These are phyloP conservation scores for Orycteropus afer DNA, from an alignment of 2,113 vertebrate species.

Conservation along the genomic window DNA sequence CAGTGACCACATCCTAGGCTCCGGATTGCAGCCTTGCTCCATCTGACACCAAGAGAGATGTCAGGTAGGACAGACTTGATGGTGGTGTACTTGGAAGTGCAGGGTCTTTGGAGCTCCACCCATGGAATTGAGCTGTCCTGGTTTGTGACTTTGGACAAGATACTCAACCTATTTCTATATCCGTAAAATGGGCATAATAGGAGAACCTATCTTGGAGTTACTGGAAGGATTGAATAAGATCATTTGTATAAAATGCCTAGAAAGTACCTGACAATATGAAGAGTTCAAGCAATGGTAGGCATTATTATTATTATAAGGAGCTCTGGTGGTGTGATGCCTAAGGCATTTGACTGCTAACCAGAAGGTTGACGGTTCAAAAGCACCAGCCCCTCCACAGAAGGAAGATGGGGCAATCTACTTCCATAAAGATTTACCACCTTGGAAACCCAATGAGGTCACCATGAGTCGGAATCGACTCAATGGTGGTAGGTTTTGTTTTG, in stretches of 20 bases:
- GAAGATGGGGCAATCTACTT: too few species aligned
- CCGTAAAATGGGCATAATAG: neutral
- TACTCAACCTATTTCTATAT: neutral
- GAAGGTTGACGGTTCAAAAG: too few species aligned
- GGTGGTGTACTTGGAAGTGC: neutral
- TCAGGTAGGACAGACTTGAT: neutral
- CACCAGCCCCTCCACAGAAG: too few species aligned
- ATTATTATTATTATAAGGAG: too few species aligned
- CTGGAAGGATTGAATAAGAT: neutral
- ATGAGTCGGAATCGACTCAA: too few species aligned
- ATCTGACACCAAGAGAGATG: neutral
- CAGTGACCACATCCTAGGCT: fast-evolving
- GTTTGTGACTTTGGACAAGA: neutral
- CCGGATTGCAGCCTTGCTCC: neutral
- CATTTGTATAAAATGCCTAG: neutral
- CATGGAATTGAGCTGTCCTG: neutral
- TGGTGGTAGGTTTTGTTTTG: too few species aligned
- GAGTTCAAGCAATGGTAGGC: neutral
- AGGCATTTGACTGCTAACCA: too few species aligned
- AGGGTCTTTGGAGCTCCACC: fast-evolving
- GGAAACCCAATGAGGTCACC: too few species aligned
- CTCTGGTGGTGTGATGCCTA: too few species aligned
- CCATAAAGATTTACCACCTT: too few species aligned
- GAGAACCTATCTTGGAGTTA: neutral
- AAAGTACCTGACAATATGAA: neutral